These are phyloP conservation scores for Ariolimax columbianus DNA, from an alignment of 2,888 invertebrate species.

Conservation along the genomic window DNA sequence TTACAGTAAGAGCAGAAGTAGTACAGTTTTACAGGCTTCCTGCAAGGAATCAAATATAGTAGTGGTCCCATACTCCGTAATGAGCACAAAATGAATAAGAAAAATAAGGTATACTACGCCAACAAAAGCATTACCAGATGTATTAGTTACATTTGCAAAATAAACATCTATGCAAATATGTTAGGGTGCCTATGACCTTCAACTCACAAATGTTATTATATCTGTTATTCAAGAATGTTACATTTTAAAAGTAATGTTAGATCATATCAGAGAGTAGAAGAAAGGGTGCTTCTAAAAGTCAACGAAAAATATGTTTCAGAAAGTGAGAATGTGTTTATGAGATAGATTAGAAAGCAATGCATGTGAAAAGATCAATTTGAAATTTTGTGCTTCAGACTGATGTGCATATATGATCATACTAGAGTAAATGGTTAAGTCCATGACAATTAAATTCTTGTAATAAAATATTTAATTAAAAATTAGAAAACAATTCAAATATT, in stretches of 20 bases:
- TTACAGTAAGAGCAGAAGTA: background rate
- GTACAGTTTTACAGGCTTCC: background rate
- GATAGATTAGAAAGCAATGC: background rate
- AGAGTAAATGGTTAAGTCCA: background rate
- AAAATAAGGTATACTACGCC: background rate
- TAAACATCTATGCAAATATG: slow-evolving; percentile 7
- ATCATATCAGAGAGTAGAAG: background rate
- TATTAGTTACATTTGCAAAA: slow-evolving; percentile 18
- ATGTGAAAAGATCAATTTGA: background rate
- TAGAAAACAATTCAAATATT: too few relatives aligned
- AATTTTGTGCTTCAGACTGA: background rate
- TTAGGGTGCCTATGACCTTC: background rate
- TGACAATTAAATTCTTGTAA: background rate
- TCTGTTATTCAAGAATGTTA: background rate
- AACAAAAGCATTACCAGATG: background rate
- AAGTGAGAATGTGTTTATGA: background rate
- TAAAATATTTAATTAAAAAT: too few relatives aligned
- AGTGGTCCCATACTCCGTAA: background rate
- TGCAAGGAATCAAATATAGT: background rate
- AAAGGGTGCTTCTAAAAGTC: background rate
- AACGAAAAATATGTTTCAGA: background rate
- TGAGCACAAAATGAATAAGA: background rate
- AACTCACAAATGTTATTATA: background rate
- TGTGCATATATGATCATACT: background rate
- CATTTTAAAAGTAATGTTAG: background rate